Evolutionary conservation across 2,888 invertebrate genomes (phyloP).

Genomic region (Lepidochrysops patricia): DNA sequence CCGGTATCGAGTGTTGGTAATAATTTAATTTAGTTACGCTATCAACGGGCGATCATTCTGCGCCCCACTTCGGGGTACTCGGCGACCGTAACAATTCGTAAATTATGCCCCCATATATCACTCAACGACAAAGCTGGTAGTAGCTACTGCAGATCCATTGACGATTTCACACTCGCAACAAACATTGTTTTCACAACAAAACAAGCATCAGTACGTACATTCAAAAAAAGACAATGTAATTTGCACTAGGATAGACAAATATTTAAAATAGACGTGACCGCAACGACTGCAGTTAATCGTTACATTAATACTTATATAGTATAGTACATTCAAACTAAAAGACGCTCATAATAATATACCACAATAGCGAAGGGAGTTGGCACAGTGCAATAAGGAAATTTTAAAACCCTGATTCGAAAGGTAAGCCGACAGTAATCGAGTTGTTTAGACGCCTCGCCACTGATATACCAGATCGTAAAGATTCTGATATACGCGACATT

Average conservation of each 20-base stretch:
- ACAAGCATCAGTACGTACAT: conserved; percentile 51
- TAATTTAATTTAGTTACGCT: conserved; percentile 73
- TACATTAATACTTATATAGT: no score
- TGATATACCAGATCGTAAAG: conserved; percentile 28
- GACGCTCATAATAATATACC: neutral
- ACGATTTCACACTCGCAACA: conserved; percentile 43
- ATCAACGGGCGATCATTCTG: conserved; percentile 70
- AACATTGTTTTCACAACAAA: conserved; percentile 70
- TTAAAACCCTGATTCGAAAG: no score
- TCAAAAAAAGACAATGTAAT: conserved; percentile 48
- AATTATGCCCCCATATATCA: conserved; percentile 71
- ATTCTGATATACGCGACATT: conserved; percentile 1
- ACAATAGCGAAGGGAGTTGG: no score
- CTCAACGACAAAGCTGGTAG: conserved; percentile 68
- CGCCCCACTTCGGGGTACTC: conserved; percentile 55
- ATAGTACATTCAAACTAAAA: conserved; percentile 12
- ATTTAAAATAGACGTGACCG: no score
- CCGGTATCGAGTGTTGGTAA: conserved; percentile 52
- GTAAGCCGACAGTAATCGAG: no score
- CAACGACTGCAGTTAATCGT: no score
- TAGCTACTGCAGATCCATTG: conserved; percentile 60
- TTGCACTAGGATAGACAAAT: no score
- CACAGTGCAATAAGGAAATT: no score
- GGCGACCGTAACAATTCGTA: conserved; percentile 62
- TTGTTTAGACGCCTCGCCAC: no score